Base-by-base conservation (phyloP, 1,140 invertebrate genomes). In the Drosophila leontia region DNA sequence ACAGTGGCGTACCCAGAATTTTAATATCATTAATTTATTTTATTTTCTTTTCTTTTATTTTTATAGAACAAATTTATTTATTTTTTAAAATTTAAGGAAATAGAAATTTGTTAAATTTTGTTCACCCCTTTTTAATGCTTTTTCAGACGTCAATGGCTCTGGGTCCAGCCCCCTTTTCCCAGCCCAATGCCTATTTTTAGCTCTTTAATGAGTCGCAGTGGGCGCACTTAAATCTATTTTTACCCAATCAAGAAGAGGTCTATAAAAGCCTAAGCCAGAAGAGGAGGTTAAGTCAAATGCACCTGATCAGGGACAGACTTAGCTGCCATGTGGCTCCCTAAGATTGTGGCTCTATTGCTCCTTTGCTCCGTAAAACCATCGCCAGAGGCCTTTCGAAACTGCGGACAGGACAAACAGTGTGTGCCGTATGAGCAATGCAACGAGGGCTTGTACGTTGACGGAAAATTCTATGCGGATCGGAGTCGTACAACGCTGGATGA, bases 391-490 rank as follows among this genome's bases (percentile, higher is more conserved):
- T 68, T 72, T 17, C 59, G 74, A 12, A 42, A 34, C n/a, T 87
- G 84, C n/a, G 84, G 37, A 2, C 8, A 23, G 15, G 83, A 58
- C 0, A 88, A 70, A 37, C 68, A 78, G 8, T 83, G 84, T 61
- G 84, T 87, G 11, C 65, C 80, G 1, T 80, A 74, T 11, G 77
- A 83, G 23, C 48, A 62, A 19, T 87, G 83, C 64, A 74, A 80
- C 9, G 83, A 87, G 34, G 83, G 76, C 6, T 11, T 77, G 9
- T 35, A 23, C 9, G 53, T 87, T 1, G 79, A 87, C 5, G 83
- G 71, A 7, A 53, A 68, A 13, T 82, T 80, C 50, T 86, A 86
- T 56, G 69, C 75, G 12, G 83, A 86, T 65, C 75, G 67, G 1
- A 86, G 69, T 44, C 45, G 83, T 1, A 86, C 76, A 0, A 35